Percentiles rank a stretch among this genome's conserved stretches.
Conservation (phyloP, 2,113 vertebrate species). For the Perccottus glenii region DNA sequence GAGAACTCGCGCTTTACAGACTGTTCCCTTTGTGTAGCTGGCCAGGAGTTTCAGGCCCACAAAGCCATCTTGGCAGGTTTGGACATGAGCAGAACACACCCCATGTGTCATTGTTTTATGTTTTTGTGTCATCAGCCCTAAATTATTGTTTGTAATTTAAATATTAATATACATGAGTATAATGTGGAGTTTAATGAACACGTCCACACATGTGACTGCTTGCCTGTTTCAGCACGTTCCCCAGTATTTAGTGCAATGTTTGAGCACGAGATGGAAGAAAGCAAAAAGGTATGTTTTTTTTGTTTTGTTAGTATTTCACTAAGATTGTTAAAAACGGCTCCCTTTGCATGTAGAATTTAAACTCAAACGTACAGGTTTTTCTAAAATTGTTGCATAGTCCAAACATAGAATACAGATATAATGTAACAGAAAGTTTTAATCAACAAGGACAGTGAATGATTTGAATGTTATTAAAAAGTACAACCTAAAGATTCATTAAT, state of each 20-base stretch:
- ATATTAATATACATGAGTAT: not conserved
- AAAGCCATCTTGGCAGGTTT: slow-evolving; percentile 97
- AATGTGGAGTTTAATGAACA: not conserved
- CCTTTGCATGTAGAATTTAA: no score
- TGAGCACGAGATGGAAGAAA: slow-evolving; percentile 99
- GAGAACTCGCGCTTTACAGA: slow-evolving; percentile 98
- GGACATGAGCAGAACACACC: slow-evolving; percentile 18
- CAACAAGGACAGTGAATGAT: no score
- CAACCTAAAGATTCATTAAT: not conserved
- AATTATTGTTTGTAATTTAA: not conserved
- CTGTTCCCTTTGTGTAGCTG: slow-evolving; percentile 94
- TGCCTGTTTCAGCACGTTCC: slow-evolving; percentile 84
- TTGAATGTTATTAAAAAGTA: not conserved
- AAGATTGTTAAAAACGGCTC: not conserved
- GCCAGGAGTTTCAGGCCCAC: slow-evolving; percentile 97
- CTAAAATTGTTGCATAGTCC: no score
- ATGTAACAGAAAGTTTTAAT: no score
- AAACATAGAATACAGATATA: no score
- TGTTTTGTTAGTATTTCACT: slow-evolving; percentile 29
- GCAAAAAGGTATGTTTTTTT: slow-evolving; percentile 88
- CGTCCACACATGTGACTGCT: not conserved
- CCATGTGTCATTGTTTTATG: not conserved
- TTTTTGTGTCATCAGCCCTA: not conserved
- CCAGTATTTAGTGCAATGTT: slow-evolving; percentile 99
- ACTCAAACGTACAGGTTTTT: no score